Conservation (phyloP, 2,113 vertebrate species). For the Chloropsis hardwickii region DNA sequence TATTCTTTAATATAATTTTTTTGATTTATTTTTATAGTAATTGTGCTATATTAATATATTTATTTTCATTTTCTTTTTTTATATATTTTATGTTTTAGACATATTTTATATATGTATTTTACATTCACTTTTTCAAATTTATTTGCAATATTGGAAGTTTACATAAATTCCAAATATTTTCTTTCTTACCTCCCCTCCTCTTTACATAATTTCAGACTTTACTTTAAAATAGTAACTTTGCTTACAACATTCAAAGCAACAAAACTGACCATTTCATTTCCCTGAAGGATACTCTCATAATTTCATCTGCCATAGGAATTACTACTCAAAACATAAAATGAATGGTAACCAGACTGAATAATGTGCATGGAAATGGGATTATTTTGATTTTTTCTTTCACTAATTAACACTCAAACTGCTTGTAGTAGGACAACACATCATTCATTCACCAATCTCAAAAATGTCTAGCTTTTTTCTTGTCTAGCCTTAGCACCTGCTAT, state of each 20-base stretch:
- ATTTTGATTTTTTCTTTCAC: neutral
- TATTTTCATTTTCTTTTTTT: neutral
- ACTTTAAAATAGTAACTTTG: neutral
- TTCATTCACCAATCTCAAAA: neutral
- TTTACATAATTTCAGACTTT: neutral
- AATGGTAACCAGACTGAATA: neutral
- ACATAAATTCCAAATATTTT: neutral
- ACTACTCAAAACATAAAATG: neutral
- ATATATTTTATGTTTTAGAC: neutral
- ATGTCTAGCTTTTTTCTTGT: neutral
- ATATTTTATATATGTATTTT: neutral
- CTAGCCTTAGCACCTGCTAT: neutral
- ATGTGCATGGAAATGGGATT: neutral
- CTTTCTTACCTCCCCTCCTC: neutral
- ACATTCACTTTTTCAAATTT: neutral
- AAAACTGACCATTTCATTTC: neutral
- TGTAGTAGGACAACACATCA: neutral
- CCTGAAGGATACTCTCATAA: neutral
- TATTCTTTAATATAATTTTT: neutral
- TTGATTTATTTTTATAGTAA: neutral
- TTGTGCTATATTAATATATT: neutral
- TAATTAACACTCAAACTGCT: neutral
- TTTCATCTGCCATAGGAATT: neutral
- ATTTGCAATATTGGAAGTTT: neutral
- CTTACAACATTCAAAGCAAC: neutral